Conservation (phyloP, 2,797 vertebrate species). For the Odontamblyopus rebecca region DNA sequence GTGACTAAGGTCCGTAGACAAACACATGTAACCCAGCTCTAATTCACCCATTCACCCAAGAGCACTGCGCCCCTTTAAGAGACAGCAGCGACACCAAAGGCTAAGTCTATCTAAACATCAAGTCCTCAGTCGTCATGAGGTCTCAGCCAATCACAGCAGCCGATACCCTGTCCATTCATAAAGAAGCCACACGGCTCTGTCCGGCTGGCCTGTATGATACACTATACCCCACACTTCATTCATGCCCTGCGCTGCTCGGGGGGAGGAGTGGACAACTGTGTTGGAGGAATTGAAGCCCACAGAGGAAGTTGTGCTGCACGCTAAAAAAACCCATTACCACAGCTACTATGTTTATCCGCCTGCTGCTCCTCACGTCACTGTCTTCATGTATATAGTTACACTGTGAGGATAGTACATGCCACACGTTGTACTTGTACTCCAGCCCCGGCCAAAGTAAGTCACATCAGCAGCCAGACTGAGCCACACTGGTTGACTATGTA, state of each 20-base stretch:
- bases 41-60: conserved; percentile 30
- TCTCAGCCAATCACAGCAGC: conserved; percentile 66
- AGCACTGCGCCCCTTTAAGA: conserved; percentile 32
- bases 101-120: conserved; percentile 43
- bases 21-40: conserved; percentile 45
- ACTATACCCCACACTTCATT: conserved; percentile 60
- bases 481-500: conserved; percentile 24
- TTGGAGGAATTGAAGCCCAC: conserved; percentile 30
- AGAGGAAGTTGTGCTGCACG: conserved; percentile 43
- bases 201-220: conserved; percentile 51
- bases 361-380: conserved; percentile 3
- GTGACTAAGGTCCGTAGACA: conserved; percentile 63
- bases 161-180: conserved; percentile 74
- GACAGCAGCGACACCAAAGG: conserved; percentile 29
- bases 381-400: conserved; percentile 13
- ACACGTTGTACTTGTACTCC: background rate
- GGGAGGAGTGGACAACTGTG: conserved; percentile 43
- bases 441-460: background rate
- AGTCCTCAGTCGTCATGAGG: conserved; percentile 47
- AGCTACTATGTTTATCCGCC: conserved; percentile 39
- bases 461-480: conserved; percentile 8
- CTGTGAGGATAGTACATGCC: conserved; percentile 14
- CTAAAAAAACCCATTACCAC: conserved; percentile 24
- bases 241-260: conserved; percentile 54
- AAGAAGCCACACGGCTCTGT: conserved; percentile 63